A percentile compares a stretch with the other conserved stretches of the same genome.
These are phyloP conservation scores for Ericerus pela DNA, from an alignment of 1,140 invertebrate species.

Conservation along the genomic window DNA sequence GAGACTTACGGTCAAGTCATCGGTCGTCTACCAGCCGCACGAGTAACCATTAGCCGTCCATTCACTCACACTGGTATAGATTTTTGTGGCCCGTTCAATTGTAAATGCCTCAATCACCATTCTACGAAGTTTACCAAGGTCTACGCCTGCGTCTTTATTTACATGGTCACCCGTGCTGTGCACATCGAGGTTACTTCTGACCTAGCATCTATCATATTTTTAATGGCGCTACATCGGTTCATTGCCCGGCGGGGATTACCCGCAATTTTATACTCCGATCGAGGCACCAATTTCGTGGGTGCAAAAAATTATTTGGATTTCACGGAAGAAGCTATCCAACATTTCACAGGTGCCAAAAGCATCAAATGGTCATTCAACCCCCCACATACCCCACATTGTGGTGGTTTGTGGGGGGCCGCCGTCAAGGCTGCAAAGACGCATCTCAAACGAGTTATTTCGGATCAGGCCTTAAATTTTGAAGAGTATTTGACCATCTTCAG, in stretches of 20 bases:
- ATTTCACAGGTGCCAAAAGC: no score
- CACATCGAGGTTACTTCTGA: constrained; percentile 32
- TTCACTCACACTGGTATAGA: constrained; percentile 30
- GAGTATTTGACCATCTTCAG: constrained; percentile 26
- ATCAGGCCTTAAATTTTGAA: constrained; percentile 23
- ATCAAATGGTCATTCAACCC: background rate
- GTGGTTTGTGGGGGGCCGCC: constrained; percentile 24
- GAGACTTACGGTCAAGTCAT: constrained; percentile 22
- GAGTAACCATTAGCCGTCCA: constrained; percentile 22
- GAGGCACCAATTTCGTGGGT: constrained; percentile 22
- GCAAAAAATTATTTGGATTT: background rate
- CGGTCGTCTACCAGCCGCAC: constrained; percentile 25
- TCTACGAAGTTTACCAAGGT: constrained; percentile 26
- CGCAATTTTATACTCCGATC: constrained; percentile 26
- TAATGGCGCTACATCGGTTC: constrained; percentile 30
- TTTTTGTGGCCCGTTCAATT: constrained; percentile 30
- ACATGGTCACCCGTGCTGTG: constrained; percentile 30
- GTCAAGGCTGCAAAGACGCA: constrained; percentile 22
- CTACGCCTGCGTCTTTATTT: constrained; percentile 33
- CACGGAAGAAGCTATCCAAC: no score
- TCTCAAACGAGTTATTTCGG: constrained; percentile 17
- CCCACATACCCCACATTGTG: background rate
- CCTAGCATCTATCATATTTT: constrained; percentile 29
- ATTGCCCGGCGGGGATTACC: constrained; percentile 28
- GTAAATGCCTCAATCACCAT: no score